These are phyloP conservation scores for Phrynocephalus forsythii DNA, from an alignment of 2,797 vertebrate genomes.

Conservation along the genomic window DNA sequence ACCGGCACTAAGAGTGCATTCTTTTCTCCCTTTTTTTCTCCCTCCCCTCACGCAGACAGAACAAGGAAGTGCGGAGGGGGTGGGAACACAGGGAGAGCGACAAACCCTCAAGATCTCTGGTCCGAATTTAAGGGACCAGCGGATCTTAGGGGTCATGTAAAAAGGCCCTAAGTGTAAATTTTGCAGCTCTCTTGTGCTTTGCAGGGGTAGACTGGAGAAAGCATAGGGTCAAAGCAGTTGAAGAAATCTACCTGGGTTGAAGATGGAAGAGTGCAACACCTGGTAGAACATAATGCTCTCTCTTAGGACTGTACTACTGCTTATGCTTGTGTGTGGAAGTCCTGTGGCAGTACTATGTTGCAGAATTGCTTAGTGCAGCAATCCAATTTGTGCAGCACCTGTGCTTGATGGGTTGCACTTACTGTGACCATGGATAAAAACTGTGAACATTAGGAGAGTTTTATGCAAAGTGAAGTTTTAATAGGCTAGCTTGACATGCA, in stretches of 20 bases:
- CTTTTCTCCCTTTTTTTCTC: too few relatives aligned
- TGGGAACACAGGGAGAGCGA: too few relatives aligned
- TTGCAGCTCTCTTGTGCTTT: not conserved
- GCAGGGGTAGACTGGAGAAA: not conserved
- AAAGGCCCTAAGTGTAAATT: not conserved
- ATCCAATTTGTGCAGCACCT: not conserved
- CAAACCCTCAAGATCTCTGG: too few relatives aligned
- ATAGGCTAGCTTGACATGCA: conserved; percentile 34
- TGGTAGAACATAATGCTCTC: not conserved
- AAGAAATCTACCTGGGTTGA: not conserved
- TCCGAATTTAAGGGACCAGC: too few relatives aligned
- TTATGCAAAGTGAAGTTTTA: conserved; percentile 25
- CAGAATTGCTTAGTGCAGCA: not conserved
- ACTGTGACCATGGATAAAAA: not conserved
- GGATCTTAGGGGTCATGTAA: too few relatives aligned
- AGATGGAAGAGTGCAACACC: not conserved
- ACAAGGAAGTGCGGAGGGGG: too few relatives aligned
- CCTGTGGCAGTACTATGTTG: not conserved
- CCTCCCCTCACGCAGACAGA: too few relatives aligned
- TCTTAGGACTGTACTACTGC: not conserved
- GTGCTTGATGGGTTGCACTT: not conserved
- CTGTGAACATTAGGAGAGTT: conserved; percentile 26
- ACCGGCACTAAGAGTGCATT: too few relatives aligned
- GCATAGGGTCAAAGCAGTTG: not conserved
- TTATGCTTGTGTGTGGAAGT: not conserved